These are phyloP conservation scores for Onthophagus sagittarius DNA, from an alignment of 2,888 invertebrate species.

Conservation along the genomic window DNA sequence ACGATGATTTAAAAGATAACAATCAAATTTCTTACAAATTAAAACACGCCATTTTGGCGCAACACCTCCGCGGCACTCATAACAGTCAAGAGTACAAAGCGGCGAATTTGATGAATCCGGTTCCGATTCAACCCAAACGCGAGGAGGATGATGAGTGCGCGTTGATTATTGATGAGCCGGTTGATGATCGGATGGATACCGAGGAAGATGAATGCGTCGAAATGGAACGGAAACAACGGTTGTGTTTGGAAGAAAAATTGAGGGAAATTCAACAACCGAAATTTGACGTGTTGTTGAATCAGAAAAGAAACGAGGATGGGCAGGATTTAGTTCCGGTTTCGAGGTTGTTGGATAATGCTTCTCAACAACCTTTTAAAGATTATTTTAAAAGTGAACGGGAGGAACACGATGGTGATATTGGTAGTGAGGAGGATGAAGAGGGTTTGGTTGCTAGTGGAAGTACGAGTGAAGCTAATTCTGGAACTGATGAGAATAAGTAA, in stretches of 20 bases:
- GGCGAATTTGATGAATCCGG: conserved; percentile 28
- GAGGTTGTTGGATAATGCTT: conserved; percentile 71
- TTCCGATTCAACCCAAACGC: conserved; percentile 49
- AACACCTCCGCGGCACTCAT: conserved; percentile 57
- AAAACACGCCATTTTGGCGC: conserved; percentile 73
- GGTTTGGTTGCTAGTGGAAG: conserved; percentile 73
- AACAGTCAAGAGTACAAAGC: conserved; percentile 33
- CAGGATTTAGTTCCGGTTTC: conserved; percentile 76
- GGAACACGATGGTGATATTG: conserved; percentile 47
- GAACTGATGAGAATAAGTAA: conserved; percentile 76
- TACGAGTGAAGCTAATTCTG: conserved; percentile 80
- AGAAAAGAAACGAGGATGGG: conserved; percentile 47
- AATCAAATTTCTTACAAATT: conserved; percentile 60
- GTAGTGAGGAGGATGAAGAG: conserved; percentile 70
- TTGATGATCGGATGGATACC: conserved; percentile 43
- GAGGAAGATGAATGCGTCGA: conserved; percentile 29
- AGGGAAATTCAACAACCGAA: conserved; percentile 30
- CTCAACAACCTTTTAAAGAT: conserved; percentile 59
- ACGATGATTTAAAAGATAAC: conserved; percentile 37
- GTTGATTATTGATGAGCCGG: conserved; percentile 63
- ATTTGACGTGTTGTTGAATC: conserved; percentile 33
- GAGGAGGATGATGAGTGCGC: conserved; percentile 64
- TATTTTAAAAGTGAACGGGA: conserved; percentile 56
- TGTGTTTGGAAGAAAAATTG: conserved; percentile 35
- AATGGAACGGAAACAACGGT: conserved; percentile 28